Conservation (phyloP, 2,113 vertebrate genomes). For the Thunnus thynnus region DNA sequence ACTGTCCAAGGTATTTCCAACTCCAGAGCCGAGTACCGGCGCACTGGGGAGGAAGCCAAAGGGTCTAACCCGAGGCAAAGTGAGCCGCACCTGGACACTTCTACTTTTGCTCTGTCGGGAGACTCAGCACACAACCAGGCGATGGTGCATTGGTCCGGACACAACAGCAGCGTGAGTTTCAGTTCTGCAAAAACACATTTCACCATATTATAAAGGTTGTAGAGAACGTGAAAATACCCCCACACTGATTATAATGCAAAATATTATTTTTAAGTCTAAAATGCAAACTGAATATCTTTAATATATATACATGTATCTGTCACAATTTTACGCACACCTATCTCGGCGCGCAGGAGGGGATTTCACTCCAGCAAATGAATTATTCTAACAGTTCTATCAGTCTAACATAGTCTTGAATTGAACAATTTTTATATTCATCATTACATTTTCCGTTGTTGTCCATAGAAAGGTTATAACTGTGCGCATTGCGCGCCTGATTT, state of each 20-base stretch:
- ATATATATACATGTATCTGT: not conserved
- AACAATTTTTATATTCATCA: not conserved
- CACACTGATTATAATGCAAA: not conserved
- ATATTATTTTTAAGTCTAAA: not conserved
- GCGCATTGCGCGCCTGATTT: slow-evolving; percentile 33
- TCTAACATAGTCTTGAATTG: not conserved
- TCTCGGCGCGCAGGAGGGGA: slow-evolving; percentile 1
- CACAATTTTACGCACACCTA: slow-evolving; percentile 71
- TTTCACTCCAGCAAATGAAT: not conserved
- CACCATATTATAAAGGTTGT: not conserved
- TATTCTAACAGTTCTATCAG: not conserved
- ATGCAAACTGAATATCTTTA: not conserved
- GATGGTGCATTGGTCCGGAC: slow-evolving; percentile 97
- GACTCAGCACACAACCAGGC: slow-evolving; percentile 96
- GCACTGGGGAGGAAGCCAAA: slow-evolving; percentile 84
- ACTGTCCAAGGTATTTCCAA: slow-evolving; percentile 77
- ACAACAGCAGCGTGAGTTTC: slow-evolving; percentile 95
- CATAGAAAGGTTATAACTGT: not conserved
- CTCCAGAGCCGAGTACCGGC: slow-evolving; percentile 81
- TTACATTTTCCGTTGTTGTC: not conserved
- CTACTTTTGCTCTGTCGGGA: slow-evolving; percentile 91
- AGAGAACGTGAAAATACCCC: not conserved
- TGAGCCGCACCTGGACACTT: slow-evolving; percentile 89
- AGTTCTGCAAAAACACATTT: slow-evolving; percentile 18
- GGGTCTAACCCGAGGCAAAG: slow-evolving; percentile 78